A percentile compares a stretch with the other conserved stretches of the same genome.
phyloP scores from a whole-genome alignment of 2,888 invertebrate species.

The Drosophila cognata region DNA sequence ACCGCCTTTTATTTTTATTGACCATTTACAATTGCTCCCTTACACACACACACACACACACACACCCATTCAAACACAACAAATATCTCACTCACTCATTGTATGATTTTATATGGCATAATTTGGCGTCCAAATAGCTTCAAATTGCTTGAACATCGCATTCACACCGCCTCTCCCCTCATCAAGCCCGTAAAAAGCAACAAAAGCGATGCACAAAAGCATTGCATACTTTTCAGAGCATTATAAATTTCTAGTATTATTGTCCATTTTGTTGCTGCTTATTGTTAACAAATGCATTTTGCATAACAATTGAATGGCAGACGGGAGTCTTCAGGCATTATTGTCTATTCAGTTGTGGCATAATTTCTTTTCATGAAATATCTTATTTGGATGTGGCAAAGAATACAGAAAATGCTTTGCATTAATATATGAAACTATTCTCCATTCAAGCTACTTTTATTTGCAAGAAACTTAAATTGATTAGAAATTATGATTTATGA shows the following conservation, averaged over 20 bases:
- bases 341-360: constrained; percentile 6
- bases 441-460: neutral
- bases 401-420: neutral
- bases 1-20: constrained; percentile 71
- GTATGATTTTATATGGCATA: constrained; percentile 62
- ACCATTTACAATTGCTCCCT: constrained; percentile 68
- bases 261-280: constrained; percentile 1
- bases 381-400: constrained; percentile 1
- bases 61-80: constrained; percentile 8
- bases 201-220: constrained; percentile 6
- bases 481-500: neutral
- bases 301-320: constrained; percentile 10
- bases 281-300: constrained; percentile 8
- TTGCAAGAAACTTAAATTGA: neutral
- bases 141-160: constrained; percentile 72
- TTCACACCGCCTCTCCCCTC: constrained; percentile 21
- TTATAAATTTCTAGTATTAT: neutral
- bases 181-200: neutral
- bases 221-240: constrained; percentile 17
- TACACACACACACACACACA: constrained; percentile 16
- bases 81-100: constrained; percentile 23
- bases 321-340: neutral
- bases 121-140: constrained; percentile 66
- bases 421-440: neutral
- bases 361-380: neutral